Evolutionary conservation across 2,888 invertebrate genomes (phyloP), one percentile per base, ranked within the genome.

Genomic region (Quadroppia sp.): DNA sequence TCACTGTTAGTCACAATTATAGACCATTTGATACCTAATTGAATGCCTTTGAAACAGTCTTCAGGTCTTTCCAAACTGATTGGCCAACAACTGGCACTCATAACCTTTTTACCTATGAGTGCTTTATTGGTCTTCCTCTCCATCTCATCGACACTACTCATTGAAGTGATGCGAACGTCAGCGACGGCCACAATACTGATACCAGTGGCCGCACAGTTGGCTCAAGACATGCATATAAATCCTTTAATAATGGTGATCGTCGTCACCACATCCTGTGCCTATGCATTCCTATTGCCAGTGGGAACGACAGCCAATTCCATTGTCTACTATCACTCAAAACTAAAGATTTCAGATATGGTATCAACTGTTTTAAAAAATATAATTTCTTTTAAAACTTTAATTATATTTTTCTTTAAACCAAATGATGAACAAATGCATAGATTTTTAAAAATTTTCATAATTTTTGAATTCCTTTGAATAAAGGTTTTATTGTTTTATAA

Each of bases 251-350:
- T 95, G 81, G 92, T 94, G 88, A 85, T 94, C 79, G 93, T 94
- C 0, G 91, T 92, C 0, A 87, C 93, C 0, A 84, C 94, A 28
- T 89, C 92, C 3, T 92, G 93, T 81, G 93, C 93, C 72, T 92
- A 92, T 85, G 93, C 85, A 36, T 86, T 94, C 86, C 92, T 93
- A 86, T 86, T 95, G 82, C 95, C 94, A 0, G 94, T 95, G 20
- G 94, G 94, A 71, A 95, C 95, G 0, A 94, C 95, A 2, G 94
- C 95, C 28, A 96, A 96, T 83, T 94, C 95, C 4, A 91, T 96
- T 75, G 94, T 91, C 0, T 91, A 91, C 20, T 90, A 90, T 0
- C 90, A 91, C 17, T 90, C 90, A 3, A 88, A 89, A 79, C 90
- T 92, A 82, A 87, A 87, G 77, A 90, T 90, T 13, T 86, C 87